phyloP scores from a whole-genome alignment of 2,888 invertebrate species.

The Adela reaumurella region DNA sequence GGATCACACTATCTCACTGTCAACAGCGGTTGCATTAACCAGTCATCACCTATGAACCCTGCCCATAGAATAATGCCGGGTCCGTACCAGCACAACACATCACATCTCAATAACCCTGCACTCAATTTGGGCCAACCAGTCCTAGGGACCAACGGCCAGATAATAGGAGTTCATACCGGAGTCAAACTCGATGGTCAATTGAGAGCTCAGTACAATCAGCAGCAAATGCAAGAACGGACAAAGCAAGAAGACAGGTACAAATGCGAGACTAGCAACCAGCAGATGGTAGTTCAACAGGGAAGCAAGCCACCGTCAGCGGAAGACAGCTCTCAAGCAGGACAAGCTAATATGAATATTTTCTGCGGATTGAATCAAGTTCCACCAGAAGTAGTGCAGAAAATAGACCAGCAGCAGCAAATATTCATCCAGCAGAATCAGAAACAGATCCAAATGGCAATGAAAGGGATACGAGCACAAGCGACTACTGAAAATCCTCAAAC shows the following conservation, averaged over 20 bases:
- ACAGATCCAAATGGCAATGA: constrained; percentile 52
- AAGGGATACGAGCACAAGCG: constrained; percentile 39
- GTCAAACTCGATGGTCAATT: constrained; percentile 24
- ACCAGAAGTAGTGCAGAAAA: constrained; percentile 53
- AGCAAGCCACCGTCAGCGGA: constrained; percentile 31
- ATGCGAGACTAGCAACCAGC: constrained; percentile 11
- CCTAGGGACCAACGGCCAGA: constrained; percentile 57
- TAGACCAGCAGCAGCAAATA: constrained; percentile 54
- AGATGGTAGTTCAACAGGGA: constrained; percentile 18
- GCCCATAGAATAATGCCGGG: constrained; percentile 27
- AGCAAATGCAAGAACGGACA: constrained; percentile 22
- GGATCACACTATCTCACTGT: constrained; percentile 45
- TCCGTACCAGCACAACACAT: constrained; percentile 20
- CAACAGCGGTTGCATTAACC: constrained; percentile 47
- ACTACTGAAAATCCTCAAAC: constrained; percentile 24
- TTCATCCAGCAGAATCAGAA: constrained; percentile 55
- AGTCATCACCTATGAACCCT: constrained; percentile 41
- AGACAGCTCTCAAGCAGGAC: constrained; percentile 23
- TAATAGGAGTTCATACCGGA: constrained; percentile 55
- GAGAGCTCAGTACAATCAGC: constrained; percentile 15
- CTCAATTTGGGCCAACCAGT: constrained; percentile 37
- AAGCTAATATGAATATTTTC: constrained; percentile 23
- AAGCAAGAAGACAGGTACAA: constrained; percentile 31
- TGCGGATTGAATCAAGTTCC: constrained; percentile 46
- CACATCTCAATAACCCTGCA: constrained; percentile 18